Percentiles rank a stretch among this genome's conserved stretches.
phyloP scores from a whole-genome alignment of 2,888 invertebrate species.

The Apamea monoglypha region DNA sequence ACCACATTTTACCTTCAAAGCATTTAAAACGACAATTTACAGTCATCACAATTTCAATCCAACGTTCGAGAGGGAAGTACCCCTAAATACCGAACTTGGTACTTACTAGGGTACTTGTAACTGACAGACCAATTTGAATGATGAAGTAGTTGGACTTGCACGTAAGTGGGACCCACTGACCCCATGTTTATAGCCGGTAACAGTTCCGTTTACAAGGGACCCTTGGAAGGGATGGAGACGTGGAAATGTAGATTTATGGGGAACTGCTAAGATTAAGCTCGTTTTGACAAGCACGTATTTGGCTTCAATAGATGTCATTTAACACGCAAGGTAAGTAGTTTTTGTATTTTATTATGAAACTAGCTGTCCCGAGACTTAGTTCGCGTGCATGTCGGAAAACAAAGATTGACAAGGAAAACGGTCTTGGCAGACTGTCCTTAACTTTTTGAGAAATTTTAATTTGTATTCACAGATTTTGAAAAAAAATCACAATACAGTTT shows the following conservation, averaged over 20 bases:
- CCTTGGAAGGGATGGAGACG: background rate
- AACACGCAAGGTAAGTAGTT: background rate
- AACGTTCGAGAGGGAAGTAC: background rate
- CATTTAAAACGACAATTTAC: background rate
- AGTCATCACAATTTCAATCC: slow-evolving; percentile 23
- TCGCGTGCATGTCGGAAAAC: too few relatives aligned
- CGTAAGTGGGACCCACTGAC: slow-evolving; percentile 41
- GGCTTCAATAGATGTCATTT: background rate
- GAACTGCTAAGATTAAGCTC: background rate
- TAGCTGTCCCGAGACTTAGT: too few relatives aligned
- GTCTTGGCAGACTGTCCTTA: too few relatives aligned
- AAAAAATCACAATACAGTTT: too few relatives aligned
- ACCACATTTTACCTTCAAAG: background rate
- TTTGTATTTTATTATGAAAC: background rate
- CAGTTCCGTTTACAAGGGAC: slow-evolving; percentile 41
- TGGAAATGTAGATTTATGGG: slow-evolving; percentile 28
- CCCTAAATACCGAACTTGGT: slow-evolving; percentile 21
- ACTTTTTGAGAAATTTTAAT: too few relatives aligned
- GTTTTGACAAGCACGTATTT: background rate
- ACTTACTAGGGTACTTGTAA: slow-evolving; percentile 34
- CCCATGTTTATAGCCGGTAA: slow-evolving; percentile 39
- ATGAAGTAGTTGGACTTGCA: slow-evolving; percentile 36
- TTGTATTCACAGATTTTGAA: too few relatives aligned
- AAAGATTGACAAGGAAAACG: too few relatives aligned
- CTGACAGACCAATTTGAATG: slow-evolving; percentile 54